These are phyloP conservation scores for Sciurus vulgaris DNA, from an alignment of 2,797 vertebrate genomes.

Conservation along the genomic window DNA sequence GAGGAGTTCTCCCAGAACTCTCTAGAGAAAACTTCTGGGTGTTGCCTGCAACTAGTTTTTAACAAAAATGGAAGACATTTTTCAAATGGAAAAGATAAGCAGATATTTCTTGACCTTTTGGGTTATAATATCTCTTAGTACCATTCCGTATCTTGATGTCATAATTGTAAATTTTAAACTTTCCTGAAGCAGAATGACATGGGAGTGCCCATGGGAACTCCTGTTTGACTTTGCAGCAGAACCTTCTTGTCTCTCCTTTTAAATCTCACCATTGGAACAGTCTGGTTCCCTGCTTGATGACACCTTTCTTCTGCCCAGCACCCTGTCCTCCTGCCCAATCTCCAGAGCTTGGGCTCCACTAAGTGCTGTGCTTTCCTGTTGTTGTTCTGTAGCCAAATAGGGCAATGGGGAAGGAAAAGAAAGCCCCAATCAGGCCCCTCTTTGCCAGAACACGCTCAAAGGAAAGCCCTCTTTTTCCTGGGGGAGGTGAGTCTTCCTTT, in stretches of 20 bases:
- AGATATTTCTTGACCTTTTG: slow-evolving; percentile 4
- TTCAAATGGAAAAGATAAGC: neutral
- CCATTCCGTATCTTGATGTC: neutral
- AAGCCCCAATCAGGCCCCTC: neutral
- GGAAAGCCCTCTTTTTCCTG: neutral
- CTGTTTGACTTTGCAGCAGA: neutral
- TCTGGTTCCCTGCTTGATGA: neutral
- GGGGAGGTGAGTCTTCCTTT: neutral
- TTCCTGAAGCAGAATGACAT: neutral
- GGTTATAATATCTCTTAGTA: neutral
- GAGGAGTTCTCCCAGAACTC: neutral
- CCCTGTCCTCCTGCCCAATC: neutral
- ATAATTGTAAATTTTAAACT: neutral
- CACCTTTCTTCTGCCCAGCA: neutral
- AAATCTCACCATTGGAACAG: neutral
- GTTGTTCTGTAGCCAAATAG: neutral
- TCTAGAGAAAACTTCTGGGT: neutral
- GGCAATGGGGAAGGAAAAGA: neutral
- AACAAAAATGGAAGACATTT: neutral
- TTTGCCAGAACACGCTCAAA: neutral
- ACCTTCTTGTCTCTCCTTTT: neutral
- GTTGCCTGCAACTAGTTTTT: neutral
- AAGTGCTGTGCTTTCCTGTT: neutral
- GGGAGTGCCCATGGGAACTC: neutral
- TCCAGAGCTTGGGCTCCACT: too few species aligned